Evolutionary conservation across 2,888 invertebrate species (phyloP).

Genomic region (Amphipyra berbera): DNA sequence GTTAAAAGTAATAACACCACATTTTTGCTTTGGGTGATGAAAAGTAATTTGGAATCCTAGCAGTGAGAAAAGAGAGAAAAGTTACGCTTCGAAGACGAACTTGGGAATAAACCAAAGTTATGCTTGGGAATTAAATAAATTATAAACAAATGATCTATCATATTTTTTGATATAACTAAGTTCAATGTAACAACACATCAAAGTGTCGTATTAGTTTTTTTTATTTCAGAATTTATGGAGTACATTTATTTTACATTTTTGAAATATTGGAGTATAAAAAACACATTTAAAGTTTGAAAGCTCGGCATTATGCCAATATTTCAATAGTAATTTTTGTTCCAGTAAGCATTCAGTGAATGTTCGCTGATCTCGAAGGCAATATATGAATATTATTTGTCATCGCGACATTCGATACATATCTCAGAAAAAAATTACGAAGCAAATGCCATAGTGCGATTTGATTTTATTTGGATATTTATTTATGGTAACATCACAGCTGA

Average conservation of each 20-base stretch:
- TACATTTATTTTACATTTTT: not conserved
- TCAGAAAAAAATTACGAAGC: not conserved
- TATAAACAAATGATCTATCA: not conserved
- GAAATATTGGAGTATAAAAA: slow-evolving; percentile 16
- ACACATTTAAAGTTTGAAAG: slow-evolving; percentile 16
- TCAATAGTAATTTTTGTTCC: slow-evolving; percentile 26
- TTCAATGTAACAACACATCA: slow-evolving; percentile 1
- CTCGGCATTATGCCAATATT: slow-evolving; percentile 31
- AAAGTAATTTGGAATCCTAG: too few species aligned
- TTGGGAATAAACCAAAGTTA: too few species aligned
- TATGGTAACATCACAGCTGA: too few species aligned
- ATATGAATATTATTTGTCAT: slow-evolving; percentile 41
- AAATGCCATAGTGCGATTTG: not conserved
- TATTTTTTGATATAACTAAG: not conserved
- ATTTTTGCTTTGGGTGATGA: too few species aligned
- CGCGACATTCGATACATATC: slow-evolving; percentile 9
- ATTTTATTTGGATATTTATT: not conserved
- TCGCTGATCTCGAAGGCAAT: slow-evolving; percentile 43
- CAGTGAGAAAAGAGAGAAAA: too few species aligned
- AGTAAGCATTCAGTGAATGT: slow-evolving; percentile 34
- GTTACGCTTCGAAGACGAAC: too few species aligned
- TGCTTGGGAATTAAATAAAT: too few species aligned
- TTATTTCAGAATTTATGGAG: not conserved
- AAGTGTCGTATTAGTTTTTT: not conserved
- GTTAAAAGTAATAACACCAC: too few species aligned